Evolutionary conservation across 2,797 vertebrate species (phyloP).

Genomic region (Sebastes trivittatus): DNA sequence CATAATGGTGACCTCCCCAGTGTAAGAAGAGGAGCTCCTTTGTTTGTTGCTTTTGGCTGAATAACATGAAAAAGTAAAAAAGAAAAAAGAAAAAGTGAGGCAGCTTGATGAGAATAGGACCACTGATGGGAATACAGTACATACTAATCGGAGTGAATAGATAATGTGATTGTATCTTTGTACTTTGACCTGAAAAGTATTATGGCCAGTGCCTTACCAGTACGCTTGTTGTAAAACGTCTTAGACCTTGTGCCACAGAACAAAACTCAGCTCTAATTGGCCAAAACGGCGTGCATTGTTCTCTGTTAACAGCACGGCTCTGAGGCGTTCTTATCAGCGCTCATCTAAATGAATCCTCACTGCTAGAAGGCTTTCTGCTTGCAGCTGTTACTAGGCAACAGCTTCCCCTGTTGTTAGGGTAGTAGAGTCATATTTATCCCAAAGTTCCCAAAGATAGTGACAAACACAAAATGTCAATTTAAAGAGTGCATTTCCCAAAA

Average conservation of each 20-base stretch:
- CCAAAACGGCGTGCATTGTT: neutral
- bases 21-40: no score
- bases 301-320: neutral
- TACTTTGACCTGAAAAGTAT: neutral
- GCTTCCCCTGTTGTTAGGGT: neutral
- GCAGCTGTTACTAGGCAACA: neutral
- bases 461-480: fast-evolving
- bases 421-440: neutral
- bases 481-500: no score
- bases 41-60: no score
- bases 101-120: no score
- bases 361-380: neutral
- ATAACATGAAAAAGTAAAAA: no score
- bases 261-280: neutral
- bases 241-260: neutral
- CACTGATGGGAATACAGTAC: no score
- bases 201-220: neutral
- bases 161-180: neutral
- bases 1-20: no score
- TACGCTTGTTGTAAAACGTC: neutral
- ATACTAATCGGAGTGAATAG: no score
- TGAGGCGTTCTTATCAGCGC: no score
- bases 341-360: neutral
- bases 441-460: neutral
- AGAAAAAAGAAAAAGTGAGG: no score